Conservation (phyloP, 2,888 invertebrate genomes). For the Neoascia interrupta region DNA sequence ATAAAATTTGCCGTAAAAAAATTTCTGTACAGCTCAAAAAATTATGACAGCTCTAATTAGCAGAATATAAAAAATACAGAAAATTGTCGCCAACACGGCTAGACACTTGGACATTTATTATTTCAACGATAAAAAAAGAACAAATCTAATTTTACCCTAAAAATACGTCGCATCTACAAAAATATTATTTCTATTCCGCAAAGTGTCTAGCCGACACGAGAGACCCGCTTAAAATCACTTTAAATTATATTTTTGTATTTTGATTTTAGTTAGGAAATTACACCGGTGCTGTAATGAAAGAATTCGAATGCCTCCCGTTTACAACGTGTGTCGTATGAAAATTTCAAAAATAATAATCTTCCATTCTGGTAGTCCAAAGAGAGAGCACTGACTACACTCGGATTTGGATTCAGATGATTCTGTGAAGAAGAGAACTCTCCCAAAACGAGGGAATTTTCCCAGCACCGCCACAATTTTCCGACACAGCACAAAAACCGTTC, state of each 20-base stretch:
- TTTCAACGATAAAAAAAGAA: no score
- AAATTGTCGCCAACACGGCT: not conserved
- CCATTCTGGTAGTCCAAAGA: constrained; percentile 34
- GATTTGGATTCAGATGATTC: no score
- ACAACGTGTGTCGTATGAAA: constrained; percentile 18
- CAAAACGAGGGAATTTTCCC: constrained; percentile 27
- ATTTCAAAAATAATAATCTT: constrained; percentile 21
- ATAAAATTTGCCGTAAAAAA: no score
- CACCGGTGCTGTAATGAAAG: constrained; percentile 38
- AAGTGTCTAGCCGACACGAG: constrained; percentile 43
- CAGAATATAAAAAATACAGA: no score
- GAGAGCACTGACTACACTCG: constrained; percentile 9
- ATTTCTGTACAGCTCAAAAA: no score
- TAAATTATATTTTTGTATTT: not conserved
- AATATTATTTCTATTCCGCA: constrained; percentile 17
- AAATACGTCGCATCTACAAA: not conserved
- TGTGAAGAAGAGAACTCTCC: not conserved
- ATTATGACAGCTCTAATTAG: no score
- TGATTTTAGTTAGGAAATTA: constrained; percentile 9
- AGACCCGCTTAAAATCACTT: no score
- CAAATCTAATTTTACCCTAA: not conserved
- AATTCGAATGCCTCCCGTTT: constrained; percentile 12
- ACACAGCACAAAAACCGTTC: constrained; percentile 54
- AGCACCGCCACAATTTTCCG: constrained; percentile 43
- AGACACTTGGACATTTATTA: not conserved